Evolutionary conservation across 2,888 invertebrate species (phyloP).

Genomic region (Ennomos quercinarius): DNA sequence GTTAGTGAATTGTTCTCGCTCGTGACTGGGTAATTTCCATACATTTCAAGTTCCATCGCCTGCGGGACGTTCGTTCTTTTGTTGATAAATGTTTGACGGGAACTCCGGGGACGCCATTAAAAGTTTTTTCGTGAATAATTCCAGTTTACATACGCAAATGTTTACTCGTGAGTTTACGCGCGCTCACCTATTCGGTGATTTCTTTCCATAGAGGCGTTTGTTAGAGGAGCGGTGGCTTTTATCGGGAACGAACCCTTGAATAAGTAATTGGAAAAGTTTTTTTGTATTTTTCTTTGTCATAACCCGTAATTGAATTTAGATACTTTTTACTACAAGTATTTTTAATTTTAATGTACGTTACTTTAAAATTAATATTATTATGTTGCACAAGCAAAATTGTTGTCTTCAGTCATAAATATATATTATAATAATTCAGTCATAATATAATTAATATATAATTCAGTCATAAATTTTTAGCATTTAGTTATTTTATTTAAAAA

Average conservation of each 20-base stretch:
- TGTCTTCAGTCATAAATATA: no score
- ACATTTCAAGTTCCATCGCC: slow-evolving; percentile 86
- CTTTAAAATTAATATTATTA: no score
- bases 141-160: slow-evolving; percentile 85
- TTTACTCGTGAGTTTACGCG: slow-evolving; percentile 82
- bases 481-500: no score
- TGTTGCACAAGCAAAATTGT: no score
- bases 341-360: no score
- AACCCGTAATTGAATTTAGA: slow-evolving; percentile 36
- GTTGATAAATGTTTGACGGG: slow-evolving; percentile 86
- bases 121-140: slow-evolving; percentile 86
- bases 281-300: slow-evolving; percentile 60
- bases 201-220: slow-evolving; percentile 80
- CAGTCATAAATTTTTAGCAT: no score
- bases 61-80: slow-evolving; percentile 86
- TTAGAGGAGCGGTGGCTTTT: slow-evolving; percentile 73
- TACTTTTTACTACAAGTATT: no score
- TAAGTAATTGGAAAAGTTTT: slow-evolving; percentile 82
- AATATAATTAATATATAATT: no score
- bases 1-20: slow-evolving; percentile 85
- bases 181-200: slow-evolving; percentile 84
- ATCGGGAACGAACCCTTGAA: slow-evolving; percentile 71
- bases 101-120: slow-evolving; percentile 86
- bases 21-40: slow-evolving; percentile 86
- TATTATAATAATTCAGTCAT: no score